Conservation (phyloP, 1,140 invertebrate species). For the Heliconius hewitsoni region DNA sequence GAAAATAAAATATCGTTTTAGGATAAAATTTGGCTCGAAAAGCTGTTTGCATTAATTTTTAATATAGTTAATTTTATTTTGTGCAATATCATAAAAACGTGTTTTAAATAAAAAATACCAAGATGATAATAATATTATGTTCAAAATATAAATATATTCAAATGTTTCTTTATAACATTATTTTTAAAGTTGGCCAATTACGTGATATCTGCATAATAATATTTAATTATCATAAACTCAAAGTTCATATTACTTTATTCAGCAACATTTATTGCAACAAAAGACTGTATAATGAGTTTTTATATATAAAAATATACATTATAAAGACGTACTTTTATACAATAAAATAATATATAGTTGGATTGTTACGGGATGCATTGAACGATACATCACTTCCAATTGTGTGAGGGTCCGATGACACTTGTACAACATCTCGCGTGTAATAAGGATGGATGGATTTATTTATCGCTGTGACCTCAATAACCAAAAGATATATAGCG, state of each 20-base stretch:
- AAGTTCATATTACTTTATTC: background rate
- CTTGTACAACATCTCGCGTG: conserved; percentile 46
- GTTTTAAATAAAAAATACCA: background rate
- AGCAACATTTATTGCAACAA: background rate
- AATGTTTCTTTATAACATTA: conserved; percentile 15
- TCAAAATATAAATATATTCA: conserved; percentile 5
- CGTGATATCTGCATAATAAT: conserved; percentile 23
- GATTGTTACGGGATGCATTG: conserved; percentile 1
- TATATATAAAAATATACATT: background rate
- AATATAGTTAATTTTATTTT: background rate
- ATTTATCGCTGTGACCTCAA: conserved; percentile 52
- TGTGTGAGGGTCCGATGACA: conserved; percentile 49
- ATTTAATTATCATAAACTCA: background rate
- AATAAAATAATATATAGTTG: background rate
- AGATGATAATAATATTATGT: background rate
- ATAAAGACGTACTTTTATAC: background rate
- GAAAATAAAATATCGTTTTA: conserved; percentile 17
- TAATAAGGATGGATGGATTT: conserved; percentile 65
- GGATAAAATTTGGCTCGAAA: background rate
- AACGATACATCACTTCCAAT: conserved; percentile 58
- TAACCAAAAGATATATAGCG: conserved; percentile 22
- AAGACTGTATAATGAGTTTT: background rate
- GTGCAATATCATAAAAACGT: background rate
- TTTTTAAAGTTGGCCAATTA: conserved; percentile 29
- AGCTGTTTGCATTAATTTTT: background rate